phyloP scores from a whole-genome alignment of 2,113 vertebrate genomes.

The Pholis gunnellus region DNA sequence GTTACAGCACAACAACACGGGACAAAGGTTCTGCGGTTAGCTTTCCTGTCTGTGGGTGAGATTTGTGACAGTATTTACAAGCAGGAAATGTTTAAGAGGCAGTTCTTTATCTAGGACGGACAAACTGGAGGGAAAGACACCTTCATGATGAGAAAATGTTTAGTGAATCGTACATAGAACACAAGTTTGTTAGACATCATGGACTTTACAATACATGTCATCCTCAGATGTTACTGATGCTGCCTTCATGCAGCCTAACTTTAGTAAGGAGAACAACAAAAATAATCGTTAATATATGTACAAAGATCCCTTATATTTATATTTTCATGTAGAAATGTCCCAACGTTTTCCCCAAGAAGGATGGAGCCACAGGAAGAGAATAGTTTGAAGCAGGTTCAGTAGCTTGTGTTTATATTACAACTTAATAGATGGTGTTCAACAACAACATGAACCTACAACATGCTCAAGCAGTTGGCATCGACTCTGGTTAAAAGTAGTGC shows the following conservation, averaged over 20 bases:
- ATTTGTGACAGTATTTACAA: slow-evolving; percentile 31
- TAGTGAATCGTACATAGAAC: slow-evolving; percentile 30
- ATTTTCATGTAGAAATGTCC: slow-evolving; percentile 12
- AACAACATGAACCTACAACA: slow-evolving; percentile 15
- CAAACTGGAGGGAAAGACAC: not conserved
- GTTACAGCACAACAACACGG: slow-evolving; percentile 23
- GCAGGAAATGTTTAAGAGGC: slow-evolving; percentile 19
- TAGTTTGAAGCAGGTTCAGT: not conserved
- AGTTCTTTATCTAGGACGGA: slow-evolving; percentile 6
- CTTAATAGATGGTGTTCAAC: not conserved
- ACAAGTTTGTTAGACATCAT: slow-evolving; percentile 38
- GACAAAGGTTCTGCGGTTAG: slow-evolving; percentile 36
- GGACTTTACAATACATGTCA: slow-evolving; percentile 4
- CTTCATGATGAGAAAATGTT: not conserved
- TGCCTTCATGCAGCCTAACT: not conserved
- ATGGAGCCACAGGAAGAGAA: not conserved
- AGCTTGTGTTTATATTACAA: not conserved
- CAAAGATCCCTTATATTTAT: slow-evolving; percentile 19
- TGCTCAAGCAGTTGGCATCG: not conserved
- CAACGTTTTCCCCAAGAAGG: not conserved
- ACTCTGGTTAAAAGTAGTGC: slow-evolving; percentile 44
- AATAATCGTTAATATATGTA: slow-evolving; percentile 32
- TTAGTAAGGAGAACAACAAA: slow-evolving; percentile 12
- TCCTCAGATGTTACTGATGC: not conserved
- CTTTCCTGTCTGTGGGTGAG: slow-evolving; percentile 10